Base-by-base conservation (phyloP, 2,113 vertebrate species). In the Canis aureus region DNA sequence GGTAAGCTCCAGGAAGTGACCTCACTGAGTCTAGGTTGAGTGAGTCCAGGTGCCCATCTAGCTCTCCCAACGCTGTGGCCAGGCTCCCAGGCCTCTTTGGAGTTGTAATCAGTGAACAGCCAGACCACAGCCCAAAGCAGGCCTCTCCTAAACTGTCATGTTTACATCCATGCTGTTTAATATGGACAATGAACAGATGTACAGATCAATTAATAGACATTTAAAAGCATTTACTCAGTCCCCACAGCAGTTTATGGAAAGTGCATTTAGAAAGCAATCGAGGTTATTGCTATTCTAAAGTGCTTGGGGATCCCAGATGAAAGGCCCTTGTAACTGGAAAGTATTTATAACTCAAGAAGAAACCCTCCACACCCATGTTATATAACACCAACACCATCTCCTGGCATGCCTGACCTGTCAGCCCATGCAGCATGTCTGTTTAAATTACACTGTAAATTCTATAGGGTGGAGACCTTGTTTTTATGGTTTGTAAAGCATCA, bases 271-370 rank as follows among this genome's bases (percentile, higher is more conserved):
- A 97, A 98, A 98, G 97, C 94, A 96, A 96, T 98, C 15, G 38
- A 89, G 85, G 84, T 98, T 97, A 98, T 95, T 97, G 97, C 97
- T 84, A 93, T 96, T 96, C 97, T 96, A 97, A 97, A 97, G 97
- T 97, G 97, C 92, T 98, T 96, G 81, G 80, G 96, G 95, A 98
- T 97, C 97, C 92, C 94, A 97, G 97, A 98, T 98, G 97, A 98
- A 98, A 98, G 97, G 97, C 49, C 55, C 90, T 96, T 87, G 96
- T 97, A 97, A 97, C 97, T 96, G 96, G 90, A 92, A 97, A 98
- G 97, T 96, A 98, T 98, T 98, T 98, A 98, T 98, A 98, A 98
- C 94, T 96, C 76, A 67, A 97, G 96, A 97, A 98, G 95, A 96
- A 97, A 69, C 88, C 91, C 66, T 97, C 97, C 97, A 98, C 98